A percentile compares a stretch with the other conserved stretches of the same genome.
These are phyloP conservation scores for Drosophila meridionalis DNA, from an alignment of 2,888 invertebrate genomes.

Conservation along the genomic window DNA sequence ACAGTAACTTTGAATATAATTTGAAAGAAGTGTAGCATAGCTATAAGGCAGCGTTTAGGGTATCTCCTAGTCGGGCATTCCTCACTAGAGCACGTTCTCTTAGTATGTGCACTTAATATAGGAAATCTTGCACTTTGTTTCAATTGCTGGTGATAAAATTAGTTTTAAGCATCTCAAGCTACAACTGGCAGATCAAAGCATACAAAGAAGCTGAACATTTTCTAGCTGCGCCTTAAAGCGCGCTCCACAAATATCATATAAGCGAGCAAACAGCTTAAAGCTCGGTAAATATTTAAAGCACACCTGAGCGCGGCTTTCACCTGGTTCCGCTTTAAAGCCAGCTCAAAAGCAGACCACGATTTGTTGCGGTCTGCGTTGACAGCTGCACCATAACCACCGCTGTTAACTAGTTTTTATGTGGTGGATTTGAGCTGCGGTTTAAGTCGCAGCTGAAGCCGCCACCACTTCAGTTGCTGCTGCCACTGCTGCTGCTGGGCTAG, in stretches of 20 bases:
- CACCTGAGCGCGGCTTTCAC: constrained; percentile 23
- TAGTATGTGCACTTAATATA: background rate
- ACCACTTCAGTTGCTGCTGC: constrained; percentile 4
- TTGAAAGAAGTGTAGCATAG: too few relatives aligned
- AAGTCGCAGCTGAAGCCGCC: constrained; percentile 21
- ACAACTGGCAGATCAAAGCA: constrained; percentile 8
- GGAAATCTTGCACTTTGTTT: background rate
- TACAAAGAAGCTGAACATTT: constrained; percentile 14
- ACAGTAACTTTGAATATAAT: too few relatives aligned
- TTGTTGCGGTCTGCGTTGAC: background rate
- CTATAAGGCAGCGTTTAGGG: background rate
- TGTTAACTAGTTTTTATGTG: constrained; percentile 10
- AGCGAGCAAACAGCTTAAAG: constrained; percentile 24
- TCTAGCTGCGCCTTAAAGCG: constrained; percentile 12
- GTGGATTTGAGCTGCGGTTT: constrained; percentile 26
- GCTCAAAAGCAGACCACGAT: constrained; percentile 36
- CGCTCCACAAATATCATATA: background rate
- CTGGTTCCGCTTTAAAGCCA: background rate
- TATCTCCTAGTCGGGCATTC: background rate
- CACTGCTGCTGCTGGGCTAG: constrained; percentile 6
- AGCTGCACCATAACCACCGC: background rate
- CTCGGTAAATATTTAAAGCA: background rate
- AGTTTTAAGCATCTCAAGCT: background rate
- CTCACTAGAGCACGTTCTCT: background rate
- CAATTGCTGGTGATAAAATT: background rate